Base-by-base conservation (phyloP, 2,113 vertebrate species). In the Vulpes vulpes region DNA sequence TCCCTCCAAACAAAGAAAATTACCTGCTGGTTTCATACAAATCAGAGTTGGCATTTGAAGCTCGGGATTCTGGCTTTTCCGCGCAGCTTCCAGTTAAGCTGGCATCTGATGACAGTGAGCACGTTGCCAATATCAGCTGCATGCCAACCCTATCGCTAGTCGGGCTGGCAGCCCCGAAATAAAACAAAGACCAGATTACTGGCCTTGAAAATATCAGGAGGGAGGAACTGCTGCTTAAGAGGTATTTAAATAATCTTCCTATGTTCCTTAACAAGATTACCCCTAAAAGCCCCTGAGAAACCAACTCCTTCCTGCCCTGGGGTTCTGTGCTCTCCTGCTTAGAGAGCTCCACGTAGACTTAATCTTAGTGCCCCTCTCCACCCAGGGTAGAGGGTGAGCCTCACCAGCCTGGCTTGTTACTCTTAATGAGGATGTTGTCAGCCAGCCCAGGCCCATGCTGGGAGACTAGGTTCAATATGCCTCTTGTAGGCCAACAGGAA, bases 231-330 rank as follows among this genome's bases (percentile, higher is more conserved):
- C 65, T 94, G 74, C 87, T 98, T 90, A 95, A 95, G 90, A 91
- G 59, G 49, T 43, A 91, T 98, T 98, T 96, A 95, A 98, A 97
- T 94, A 91, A 94, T 95, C 97, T 95, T 95, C 74, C 62, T 89
- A 83, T 94, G 64, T 98, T 97, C 96, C 81, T 96, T 98, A 98
- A 98, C 88, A 97, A 98, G 97, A 98, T 98, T 98, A 97, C 59
- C 59, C 64, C 64, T 84, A 69, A 95, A 95, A 79, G 79, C 8
- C 82, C 67, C 74, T 16, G 53, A 94, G 74, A 96, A 95, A 49
- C 32, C 86, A 94, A 12, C 2, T 11, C 71, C n/a, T 59, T 59
- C 0, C 65, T n/a, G 43, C 79, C 27, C 17, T 5, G 5, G 15
- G 15, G 20, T 9, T 80, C 64, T 60, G 20, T 23, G 11, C 23